Evolutionary conservation across 2,888 invertebrate genomes (phyloP).

Genomic region (Thumatha senex): DNA sequence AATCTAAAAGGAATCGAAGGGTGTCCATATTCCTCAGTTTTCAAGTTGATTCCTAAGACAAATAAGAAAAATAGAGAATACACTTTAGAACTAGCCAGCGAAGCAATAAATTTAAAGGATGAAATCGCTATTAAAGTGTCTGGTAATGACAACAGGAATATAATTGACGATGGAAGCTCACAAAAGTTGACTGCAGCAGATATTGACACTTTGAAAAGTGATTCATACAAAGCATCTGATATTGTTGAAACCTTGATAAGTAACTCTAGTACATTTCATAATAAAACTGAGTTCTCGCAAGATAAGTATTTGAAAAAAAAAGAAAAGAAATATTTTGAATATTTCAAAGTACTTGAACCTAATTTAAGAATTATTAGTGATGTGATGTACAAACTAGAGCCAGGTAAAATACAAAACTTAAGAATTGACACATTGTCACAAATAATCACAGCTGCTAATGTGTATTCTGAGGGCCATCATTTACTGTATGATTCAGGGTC

Average conservation of each 20-base stretch:
- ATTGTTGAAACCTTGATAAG: conserved; percentile 94
- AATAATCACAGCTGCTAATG: conserved; percentile 91
- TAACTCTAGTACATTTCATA: conserved; percentile 94
- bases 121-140: conserved; percentile 86
- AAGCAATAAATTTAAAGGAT: conserved; percentile 75
- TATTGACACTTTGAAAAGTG: conserved; percentile 90
- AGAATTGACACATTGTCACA: conserved; percentile 95
- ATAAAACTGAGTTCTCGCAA: conserved; percentile 96
- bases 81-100: conserved; percentile 78
- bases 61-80: conserved; percentile 82
- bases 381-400: conserved; percentile 92
- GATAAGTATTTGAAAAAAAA: conserved; percentile 98
- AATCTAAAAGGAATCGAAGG: conserved; percentile 87
- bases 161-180: conserved; percentile 90
- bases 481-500: conserved; percentile 95
- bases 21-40: conserved; percentile 88
- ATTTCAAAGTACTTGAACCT: conserved; percentile 90
- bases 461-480: conserved; percentile 90
- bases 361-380: conserved; percentile 92
- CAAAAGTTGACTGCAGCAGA: conserved; percentile 93
- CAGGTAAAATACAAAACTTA: conserved; percentile 89
- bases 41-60: conserved; percentile 87
- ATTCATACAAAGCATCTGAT: conserved; percentile 90
- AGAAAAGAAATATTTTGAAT: conserved; percentile 95
- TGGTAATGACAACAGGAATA: conserved; percentile 92